These are phyloP conservation scores for Podilymbus podiceps DNA, from an alignment of 2,113 vertebrate genomes.

Conservation along the genomic window DNA sequence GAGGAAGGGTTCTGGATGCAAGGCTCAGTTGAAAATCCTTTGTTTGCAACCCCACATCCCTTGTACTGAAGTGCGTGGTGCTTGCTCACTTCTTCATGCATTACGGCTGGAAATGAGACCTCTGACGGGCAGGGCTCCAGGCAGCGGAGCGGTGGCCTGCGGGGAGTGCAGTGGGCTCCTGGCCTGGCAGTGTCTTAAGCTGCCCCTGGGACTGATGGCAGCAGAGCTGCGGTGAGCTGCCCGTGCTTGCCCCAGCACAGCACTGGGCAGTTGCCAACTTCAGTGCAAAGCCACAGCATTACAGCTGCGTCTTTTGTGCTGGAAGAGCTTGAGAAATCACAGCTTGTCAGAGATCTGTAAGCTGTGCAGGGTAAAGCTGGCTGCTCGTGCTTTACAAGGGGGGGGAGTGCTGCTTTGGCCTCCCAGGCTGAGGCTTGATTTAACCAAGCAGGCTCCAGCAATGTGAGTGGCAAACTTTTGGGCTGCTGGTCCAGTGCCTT, in stretches of 20 bases:
- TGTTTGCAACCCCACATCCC: neutral
- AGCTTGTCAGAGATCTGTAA: neutral
- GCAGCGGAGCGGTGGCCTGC: neutral
- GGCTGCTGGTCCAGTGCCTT: neutral
- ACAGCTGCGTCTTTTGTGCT: neutral
- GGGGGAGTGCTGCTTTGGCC: neutral
- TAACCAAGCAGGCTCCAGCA: neutral
- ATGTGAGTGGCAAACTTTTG: neutral
- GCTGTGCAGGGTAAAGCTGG: neutral
- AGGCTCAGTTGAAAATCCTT: neutral
- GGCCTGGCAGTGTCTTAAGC: neutral
- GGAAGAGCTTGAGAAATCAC: neutral
- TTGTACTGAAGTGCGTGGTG: neutral
- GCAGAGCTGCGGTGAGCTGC: neutral
- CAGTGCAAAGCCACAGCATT: neutral
- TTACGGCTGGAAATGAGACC: neutral
- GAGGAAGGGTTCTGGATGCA: neutral
- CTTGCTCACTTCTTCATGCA: neutral
- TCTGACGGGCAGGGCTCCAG: neutral
- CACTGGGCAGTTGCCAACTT: neutral
- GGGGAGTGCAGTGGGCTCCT: neutral
- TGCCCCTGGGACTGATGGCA: neutral
- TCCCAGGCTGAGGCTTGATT: neutral
- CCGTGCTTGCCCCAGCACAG: fast-evolving
- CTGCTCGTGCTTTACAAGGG: neutral